Evolutionary conservation across 2,888 invertebrate species (phyloP).

Genomic region (Epiblema foenella): DNA sequence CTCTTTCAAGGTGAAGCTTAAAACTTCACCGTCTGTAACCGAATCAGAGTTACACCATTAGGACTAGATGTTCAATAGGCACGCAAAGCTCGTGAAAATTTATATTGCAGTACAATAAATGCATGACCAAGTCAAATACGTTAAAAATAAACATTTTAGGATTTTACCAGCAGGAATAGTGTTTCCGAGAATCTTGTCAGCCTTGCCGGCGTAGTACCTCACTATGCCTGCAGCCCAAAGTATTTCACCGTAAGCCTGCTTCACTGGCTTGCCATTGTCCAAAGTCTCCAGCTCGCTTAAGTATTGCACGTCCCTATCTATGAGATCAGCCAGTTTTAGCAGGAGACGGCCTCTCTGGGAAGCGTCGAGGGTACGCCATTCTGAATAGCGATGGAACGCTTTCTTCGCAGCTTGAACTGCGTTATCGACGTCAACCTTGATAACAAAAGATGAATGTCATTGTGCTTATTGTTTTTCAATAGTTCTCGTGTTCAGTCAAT

Average conservation of each 20-base stretch:
- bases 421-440: conserved; percentile 90
- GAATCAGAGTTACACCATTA: conserved; percentile 45
- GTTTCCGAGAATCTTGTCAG: conserved; percentile 93
- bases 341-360: conserved; percentile 91
- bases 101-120: neutral
- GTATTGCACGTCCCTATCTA: conserved; percentile 89
- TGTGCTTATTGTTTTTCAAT: neutral
- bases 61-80: neutral
- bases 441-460: neutral
- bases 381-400: conserved; percentile 89
- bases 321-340: conserved; percentile 88
- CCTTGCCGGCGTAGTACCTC: conserved; percentile 95
- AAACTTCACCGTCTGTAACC: conserved; percentile 88
- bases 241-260: conserved; percentile 87
- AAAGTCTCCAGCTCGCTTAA: conserved; percentile 94
- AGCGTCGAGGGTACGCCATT: conserved; percentile 92
- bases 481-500: too few species aligned
- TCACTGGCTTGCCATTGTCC: conserved; percentile 96
- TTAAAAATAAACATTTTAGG: neutral
- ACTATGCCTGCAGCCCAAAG: conserved; percentile 85
- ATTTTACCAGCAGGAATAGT: conserved; percentile 87
- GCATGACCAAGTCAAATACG: neutral
- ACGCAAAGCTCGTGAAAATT: neutral
- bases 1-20: conserved; percentile 93
- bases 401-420: conserved; percentile 92